Evolutionary conservation across 2,113 vertebrate species (phyloP).

Genomic region (Acanthisitta chloris): DNA sequence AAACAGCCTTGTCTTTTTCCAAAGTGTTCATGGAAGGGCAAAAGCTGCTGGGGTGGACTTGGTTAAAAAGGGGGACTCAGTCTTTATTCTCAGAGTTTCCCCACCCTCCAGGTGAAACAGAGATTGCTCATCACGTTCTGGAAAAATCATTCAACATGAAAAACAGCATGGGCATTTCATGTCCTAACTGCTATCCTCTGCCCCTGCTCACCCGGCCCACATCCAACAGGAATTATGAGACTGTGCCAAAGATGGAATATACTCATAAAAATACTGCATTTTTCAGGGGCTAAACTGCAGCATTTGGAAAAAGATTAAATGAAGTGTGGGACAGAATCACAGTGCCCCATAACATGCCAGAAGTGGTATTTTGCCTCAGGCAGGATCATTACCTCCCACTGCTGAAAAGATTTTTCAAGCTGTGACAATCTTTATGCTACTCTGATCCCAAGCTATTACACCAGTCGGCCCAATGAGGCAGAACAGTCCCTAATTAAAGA

Average conservation of each 20-base stretch:
- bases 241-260: neutral
- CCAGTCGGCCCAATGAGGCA: constrained; percentile 21
- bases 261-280: neutral
- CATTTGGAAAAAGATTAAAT: neutral
- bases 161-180: neutral
- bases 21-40: neutral
- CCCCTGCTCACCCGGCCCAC: neutral
- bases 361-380: neutral
- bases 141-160: neutral
- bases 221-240: neutral
- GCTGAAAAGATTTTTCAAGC: constrained; percentile 25
- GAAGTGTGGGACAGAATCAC: constrained; percentile 1
- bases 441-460: constrained; percentile 18
- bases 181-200: neutral
- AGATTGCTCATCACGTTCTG: neutral
- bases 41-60: neutral
- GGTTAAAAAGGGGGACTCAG: neutral
- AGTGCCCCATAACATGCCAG: neutral
- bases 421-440: constrained; percentile 23
- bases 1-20: neutral
- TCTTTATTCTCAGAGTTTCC: neutral
- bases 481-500: constrained; percentile 26
- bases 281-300: constrained; percentile 13
- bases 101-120: neutral
- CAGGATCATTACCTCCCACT: constrained; percentile 31